Conservation (phyloP, 2,888 invertebrate genomes). For the Acronicta aceris region DNA sequence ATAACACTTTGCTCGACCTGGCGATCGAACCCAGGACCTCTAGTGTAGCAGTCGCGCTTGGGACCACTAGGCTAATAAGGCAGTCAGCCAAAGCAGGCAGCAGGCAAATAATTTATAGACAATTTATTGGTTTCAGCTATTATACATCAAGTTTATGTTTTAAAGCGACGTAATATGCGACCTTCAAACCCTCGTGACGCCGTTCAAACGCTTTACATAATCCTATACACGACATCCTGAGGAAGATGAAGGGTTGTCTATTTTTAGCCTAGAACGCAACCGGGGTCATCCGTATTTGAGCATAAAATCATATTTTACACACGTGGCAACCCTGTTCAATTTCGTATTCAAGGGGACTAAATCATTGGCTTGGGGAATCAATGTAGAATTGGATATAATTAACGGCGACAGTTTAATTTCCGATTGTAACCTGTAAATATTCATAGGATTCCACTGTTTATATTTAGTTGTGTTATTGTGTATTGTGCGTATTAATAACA, state of each 20-base stretch:
- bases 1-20: too few relatives aligned
- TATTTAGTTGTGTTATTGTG: slow-evolving; percentile 6
- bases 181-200: slow-evolving; percentile 28
- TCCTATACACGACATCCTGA: slow-evolving; percentile 27
- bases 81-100: too few relatives aligned
- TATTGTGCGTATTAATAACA: not conserved
- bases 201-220: slow-evolving; percentile 14
- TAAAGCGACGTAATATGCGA: slow-evolving; percentile 15
- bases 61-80: too few relatives aligned
- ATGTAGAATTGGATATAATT: slow-evolving; percentile 27
- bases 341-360: slow-evolving; percentile 30
- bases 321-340: slow-evolving; percentile 33
- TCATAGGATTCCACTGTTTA: slow-evolving; percentile 11
- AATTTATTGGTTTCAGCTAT: not conserved
- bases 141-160: slow-evolving; percentile 1
- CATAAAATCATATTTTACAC: slow-evolving; percentile 49
- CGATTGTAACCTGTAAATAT: slow-evolving; percentile 12
- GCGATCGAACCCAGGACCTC: too few relatives aligned
- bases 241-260: slow-evolving; percentile 42
- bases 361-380: slow-evolving; percentile 23
- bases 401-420: slow-evolving; percentile 28
- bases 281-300: slow-evolving; percentile 39
- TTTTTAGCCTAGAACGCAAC: slow-evolving; percentile 39
- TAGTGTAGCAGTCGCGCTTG: too few relatives aligned
- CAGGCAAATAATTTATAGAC: too few relatives aligned